These are phyloP conservation scores for Passer montanus DNA, from an alignment of 2,113 vertebrate genomes.

Conservation along the genomic window DNA sequence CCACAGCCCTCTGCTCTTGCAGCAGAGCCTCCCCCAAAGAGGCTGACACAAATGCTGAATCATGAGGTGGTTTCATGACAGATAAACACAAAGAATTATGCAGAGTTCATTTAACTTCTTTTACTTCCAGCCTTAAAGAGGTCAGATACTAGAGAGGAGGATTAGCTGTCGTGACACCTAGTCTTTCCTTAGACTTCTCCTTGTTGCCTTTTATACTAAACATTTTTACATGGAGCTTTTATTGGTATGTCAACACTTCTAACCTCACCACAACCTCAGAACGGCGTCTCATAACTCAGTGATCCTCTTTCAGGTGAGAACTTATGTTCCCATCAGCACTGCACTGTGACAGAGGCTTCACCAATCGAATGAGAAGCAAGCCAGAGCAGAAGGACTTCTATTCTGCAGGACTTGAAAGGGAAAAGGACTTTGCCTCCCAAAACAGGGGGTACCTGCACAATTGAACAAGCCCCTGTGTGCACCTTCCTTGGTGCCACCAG, in stretches of 20 bases:
- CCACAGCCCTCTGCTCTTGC: not conserved
- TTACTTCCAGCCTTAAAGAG: conserved; percentile 10
- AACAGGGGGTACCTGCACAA: not conserved
- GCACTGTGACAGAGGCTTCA: not conserved
- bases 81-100: conserved; percentile 19
- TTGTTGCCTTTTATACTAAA: conserved; percentile 1
- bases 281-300: not conserved
- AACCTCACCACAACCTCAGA: not conserved
- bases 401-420: not conserved
- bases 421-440: not conserved
- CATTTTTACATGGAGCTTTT: conserved; percentile 17
- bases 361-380: accelerated
- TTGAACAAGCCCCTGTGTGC: not conserved
- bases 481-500: not conserved
- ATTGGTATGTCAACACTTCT: conserved; percentile 3
- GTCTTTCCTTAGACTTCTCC: conserved; percentile 21
- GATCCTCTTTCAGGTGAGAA: not conserved
- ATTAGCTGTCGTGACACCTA: not conserved
- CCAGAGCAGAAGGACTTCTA: not conserved
- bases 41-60: not conserved
- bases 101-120: conserved; percentile 43
- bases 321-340: not conserved
- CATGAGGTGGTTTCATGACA: conserved; percentile 22
- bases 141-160: conserved; percentile 41
- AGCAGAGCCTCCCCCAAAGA: not conserved